Percentiles rank a stretch among this genome's conserved stretches.
phyloP scores from a whole-genome alignment of 2,888 invertebrate genomes.

The Chirona hameri region DNA sequence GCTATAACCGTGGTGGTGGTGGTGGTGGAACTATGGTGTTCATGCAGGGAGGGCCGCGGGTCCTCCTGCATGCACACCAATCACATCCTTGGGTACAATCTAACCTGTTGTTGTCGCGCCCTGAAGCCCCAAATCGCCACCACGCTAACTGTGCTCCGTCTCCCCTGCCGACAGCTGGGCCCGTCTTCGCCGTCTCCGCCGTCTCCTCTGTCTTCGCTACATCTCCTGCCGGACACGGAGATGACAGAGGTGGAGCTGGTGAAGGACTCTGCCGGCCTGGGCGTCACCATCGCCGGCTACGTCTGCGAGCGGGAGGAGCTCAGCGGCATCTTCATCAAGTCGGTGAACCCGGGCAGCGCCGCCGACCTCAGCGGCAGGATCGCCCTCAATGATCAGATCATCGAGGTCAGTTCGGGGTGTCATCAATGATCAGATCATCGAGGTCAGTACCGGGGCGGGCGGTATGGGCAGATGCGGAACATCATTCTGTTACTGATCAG shows the following conservation, averaged over 20 bases:
- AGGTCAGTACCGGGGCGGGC: conserved; percentile 55
- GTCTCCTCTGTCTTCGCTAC: background rate
- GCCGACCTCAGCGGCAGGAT: conserved; percentile 90
- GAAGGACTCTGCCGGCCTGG: conserved; percentile 88
- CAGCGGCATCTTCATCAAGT: conserved; percentile 98
- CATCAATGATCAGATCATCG: conserved; percentile 94
- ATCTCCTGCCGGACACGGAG: conserved; percentile 69
- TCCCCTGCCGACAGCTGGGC: background rate
- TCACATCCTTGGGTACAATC: too few relatives aligned
- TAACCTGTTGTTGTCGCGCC: too few relatives aligned
- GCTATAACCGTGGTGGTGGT: too few relatives aligned
- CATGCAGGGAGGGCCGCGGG: too few relatives aligned
- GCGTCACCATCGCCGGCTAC: conserved; percentile 95
- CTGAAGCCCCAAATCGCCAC: background rate
- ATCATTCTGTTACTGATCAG: too few relatives aligned
- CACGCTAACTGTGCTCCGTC: background rate
- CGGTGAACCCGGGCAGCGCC: conserved; percentile 92
- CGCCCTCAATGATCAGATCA: conserved; percentile 94
- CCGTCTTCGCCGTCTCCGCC: background rate
- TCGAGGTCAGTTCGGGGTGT: conserved; percentile 61
- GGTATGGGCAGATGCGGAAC: too few relatives aligned
- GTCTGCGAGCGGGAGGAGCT: conserved; percentile 97
- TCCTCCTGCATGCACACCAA: too few relatives aligned
- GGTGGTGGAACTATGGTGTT: too few relatives aligned
- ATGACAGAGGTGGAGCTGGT: conserved; percentile 88